Evolutionary conservation across 2,797 vertebrate species (phyloP), one percentile per base, ranked within the genome.

Genomic region (Gobio occitaniae): DNA sequence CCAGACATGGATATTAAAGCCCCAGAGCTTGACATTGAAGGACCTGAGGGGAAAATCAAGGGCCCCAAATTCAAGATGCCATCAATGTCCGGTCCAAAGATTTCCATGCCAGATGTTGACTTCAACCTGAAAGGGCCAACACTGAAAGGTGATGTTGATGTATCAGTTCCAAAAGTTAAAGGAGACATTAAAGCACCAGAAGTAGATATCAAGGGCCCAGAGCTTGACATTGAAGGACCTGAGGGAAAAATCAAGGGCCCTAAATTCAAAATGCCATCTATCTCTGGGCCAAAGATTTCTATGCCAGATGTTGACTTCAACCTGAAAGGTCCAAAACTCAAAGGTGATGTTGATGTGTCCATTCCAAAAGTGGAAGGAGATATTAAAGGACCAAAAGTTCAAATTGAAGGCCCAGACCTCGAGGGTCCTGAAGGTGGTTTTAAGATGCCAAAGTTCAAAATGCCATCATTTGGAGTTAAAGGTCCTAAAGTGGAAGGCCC

Each of bases 131-230:
- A 47, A 71, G 69, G 69, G 0, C 41, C 69, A 41, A 71, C 86
- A 48, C 93, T 87, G 92, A 93, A 90, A 94, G 69, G 69, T 25
- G 69, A 47, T 21, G 36, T 71, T 71, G 69, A 71, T 71, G 19
- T n/a, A 0, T 71, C 69, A 0, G 1, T 71, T 32, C 32, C 32
- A 32, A 32, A 32, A 32, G 32, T 32, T 4, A 44, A 44, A 44
- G 41, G 41, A 44, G 41, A 44, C 41, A 44, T 44, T 44, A 2
- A 44, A 44, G 41, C 41, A 44, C 41, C 41, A 10, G 41, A 44
- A 1, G 2, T 44, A 44, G 8, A 44, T 44, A 44, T 44, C 41
- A 10, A 44, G 41, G 8, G 38, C 6, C 38, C 38, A 41, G 38
- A 41, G 38, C 2, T 32, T 3, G 63, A 66, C 6, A 32, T 66